Evolutionary conservation across 2,113 vertebrate genomes (phyloP).

Genomic region (Rafetus swinhoei): DNA sequence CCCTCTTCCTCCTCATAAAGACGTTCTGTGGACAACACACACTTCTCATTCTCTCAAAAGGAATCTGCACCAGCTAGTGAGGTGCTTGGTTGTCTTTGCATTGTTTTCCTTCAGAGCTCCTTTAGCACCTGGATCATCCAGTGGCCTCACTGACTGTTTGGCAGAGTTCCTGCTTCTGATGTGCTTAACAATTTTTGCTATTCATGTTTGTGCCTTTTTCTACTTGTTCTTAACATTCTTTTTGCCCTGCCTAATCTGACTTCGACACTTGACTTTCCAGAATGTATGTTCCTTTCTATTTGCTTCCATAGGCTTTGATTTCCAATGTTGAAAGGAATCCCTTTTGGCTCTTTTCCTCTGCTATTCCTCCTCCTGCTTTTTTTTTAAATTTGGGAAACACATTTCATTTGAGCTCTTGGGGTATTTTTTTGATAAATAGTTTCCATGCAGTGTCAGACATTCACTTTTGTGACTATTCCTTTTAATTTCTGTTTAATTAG

Average conservation of each 20-base stretch:
- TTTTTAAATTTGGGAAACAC: neutral
- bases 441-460: neutral
- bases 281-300: neutral
- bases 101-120: too few relatives aligned
- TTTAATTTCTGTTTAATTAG: neutral
- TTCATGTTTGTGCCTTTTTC: neutral
- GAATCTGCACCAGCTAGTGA: neutral
- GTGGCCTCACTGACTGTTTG: too few relatives aligned
- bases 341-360: neutral
- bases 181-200: neutral
- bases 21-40: neutral
- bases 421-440: neutral
- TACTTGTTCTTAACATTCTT: neutral
- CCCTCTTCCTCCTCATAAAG: constrained; percentile 22
- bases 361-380: neutral
- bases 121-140: too few relatives aligned
- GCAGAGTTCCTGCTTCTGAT: neutral
- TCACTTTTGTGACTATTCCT: neutral
- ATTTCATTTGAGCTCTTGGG: neutral
- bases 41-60: neutral
- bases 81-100: constrained; percentile 2
- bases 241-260: neutral
- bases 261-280: neutral
- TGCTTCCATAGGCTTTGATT: neutral
- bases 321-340: neutral